Percentiles rank a stretch among this genome's conserved stretches.
These are phyloP conservation scores for Tachina lurida DNA, from an alignment of 2,888 invertebrate genomes.

Conservation along the genomic window DNA sequence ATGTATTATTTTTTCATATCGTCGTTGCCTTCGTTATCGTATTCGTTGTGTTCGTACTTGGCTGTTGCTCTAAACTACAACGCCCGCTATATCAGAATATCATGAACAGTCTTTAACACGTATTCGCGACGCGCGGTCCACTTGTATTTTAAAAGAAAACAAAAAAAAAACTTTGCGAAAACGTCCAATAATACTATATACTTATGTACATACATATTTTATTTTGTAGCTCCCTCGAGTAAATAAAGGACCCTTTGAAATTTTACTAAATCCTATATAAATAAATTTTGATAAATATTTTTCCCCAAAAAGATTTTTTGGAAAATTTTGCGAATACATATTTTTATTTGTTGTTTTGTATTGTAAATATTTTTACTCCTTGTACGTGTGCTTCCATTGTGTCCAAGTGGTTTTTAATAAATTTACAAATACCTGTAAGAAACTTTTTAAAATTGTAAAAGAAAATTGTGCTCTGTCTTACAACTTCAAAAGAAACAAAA, in stretches of 20 bases:
- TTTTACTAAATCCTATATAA: conserved; percentile 12
- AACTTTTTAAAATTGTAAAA: conserved; percentile 19
- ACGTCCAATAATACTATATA: conserved; percentile 2
- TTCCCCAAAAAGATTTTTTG: not conserved
- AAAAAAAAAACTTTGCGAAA: conserved; percentile 17
- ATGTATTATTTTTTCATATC: conserved; percentile 52
- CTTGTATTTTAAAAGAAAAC: conserved; percentile 9
- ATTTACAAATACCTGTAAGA: not conserved
- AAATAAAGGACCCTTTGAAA: conserved; percentile 39
- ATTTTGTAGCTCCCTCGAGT: not conserved
- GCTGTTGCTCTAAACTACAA: conserved; percentile 72
- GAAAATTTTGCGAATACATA: not conserved
- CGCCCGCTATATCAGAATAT: conserved; percentile 77
- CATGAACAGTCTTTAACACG: conserved; percentile 79
- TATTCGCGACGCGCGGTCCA: conserved; percentile 78
- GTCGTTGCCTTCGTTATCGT: conserved; percentile 26
- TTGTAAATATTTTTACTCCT: not conserved
- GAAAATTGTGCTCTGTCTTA: conserved; percentile 11
- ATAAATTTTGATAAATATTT: conserved; percentile 4
- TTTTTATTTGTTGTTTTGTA: conserved; percentile 5
- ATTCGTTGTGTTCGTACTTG: conserved; percentile 48
- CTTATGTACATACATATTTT: not conserved
- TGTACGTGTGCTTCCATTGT: conserved; percentile 42
- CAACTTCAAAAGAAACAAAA: conserved; percentile 1
- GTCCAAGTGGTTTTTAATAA: conserved; percentile 23